Conservation (phyloP, 2,797 vertebrate genomes). For the Danio aesculapii region DNA sequence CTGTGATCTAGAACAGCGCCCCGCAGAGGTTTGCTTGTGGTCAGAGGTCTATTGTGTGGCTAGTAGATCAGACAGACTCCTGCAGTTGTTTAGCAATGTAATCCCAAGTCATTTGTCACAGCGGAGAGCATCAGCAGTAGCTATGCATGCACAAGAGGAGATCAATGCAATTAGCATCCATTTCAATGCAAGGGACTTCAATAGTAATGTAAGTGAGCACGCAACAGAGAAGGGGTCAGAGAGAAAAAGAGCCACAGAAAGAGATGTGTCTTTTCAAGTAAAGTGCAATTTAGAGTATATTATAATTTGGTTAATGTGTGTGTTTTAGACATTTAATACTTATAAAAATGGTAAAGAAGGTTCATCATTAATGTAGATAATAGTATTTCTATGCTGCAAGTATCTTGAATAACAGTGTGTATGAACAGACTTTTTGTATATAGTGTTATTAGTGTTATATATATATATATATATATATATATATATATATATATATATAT, state of each 20-base stretch:
- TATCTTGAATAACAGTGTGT: not conserved
- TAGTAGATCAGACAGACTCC: conserved; percentile 31
- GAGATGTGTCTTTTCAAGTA: conserved; percentile 11
- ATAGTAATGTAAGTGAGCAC: conserved; percentile 58
- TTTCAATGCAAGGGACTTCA: conserved; percentile 53
- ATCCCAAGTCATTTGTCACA: conserved; percentile 56
- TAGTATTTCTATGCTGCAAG: not conserved
- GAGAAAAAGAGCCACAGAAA: conserved; percentile 16
- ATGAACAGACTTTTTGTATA: not conserved
- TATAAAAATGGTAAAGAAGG: not conserved
- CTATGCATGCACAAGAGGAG: conserved; percentile 59
- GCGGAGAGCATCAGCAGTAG: conserved; percentile 33
- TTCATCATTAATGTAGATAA: not conserved
- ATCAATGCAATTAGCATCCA: conserved; percentile 60
- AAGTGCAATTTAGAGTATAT: conserved; percentile 16
- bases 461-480: too few relatives aligned
- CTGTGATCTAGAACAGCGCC: not conserved
- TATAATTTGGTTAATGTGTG: conserved; percentile 12
- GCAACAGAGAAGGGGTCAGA: conserved; percentile 45
- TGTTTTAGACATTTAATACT: not conserved
- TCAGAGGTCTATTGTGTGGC: conserved; percentile 32
- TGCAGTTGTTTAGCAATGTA: conserved; percentile 43
- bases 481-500: too few relatives aligned
- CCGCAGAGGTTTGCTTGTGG: conserved; percentile 13
- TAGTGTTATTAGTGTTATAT: too few relatives aligned